A percentile compares a stretch with the other conserved stretches of the same genome.
Evolutionary conservation across 2,797 vertebrate genomes (phyloP).

Genomic region (Bradypodion pumilum): DNA sequence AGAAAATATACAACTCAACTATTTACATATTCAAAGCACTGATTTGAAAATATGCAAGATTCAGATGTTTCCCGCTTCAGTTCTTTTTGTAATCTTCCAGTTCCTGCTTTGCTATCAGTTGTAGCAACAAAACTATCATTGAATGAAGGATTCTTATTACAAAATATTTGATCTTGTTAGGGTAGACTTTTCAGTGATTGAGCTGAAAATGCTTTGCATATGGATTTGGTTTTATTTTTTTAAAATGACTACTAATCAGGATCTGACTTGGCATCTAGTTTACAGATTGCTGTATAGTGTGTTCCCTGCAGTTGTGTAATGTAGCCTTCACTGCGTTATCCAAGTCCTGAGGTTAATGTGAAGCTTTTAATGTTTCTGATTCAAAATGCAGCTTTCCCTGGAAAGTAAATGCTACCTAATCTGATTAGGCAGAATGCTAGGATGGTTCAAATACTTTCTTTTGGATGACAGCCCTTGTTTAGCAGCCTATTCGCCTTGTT

Average conservation of each 20-base stretch:
- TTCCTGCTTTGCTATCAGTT: background rate
- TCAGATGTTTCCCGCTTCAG: background rate
- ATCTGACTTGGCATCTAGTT: conserved; percentile 4
- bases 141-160: background rate
- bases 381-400: conserved; percentile 43
- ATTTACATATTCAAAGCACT: background rate
- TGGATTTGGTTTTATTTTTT: conserved; percentile 14
- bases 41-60: background rate
- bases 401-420: conserved; percentile 26
- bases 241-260: background rate
- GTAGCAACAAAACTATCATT: background rate
- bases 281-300: background rate
- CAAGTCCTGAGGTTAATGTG: background rate
- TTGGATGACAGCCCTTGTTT: background rate
- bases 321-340: background rate
- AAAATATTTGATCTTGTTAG: conserved; percentile 8
- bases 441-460: background rate
- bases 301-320: too few species aligned
- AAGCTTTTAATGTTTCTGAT: background rate
- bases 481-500: background rate
- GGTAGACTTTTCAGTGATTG: background rate
- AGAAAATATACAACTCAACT: background rate
- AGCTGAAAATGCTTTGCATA: background rate
- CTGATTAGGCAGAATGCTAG: conserved; percentile 37
- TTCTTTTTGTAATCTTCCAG: background rate